Evolutionary conservation across 2,797 vertebrate genomes (phyloP).

Genomic region (Limnodromus scolopaceus): DNA sequence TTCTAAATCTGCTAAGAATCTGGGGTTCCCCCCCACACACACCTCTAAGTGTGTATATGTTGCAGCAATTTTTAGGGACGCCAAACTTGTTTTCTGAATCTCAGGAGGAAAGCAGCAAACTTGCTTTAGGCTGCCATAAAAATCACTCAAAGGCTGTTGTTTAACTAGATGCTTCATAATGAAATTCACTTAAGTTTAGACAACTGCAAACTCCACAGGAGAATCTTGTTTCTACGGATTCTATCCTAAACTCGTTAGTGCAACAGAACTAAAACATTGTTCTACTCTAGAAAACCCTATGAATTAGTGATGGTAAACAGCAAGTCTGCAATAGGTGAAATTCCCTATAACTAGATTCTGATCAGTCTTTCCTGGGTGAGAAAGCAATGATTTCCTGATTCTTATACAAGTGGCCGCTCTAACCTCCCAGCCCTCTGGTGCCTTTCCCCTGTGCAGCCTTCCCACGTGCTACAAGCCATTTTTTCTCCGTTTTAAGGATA

Average conservation of each 20-base stretch:
- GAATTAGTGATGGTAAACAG: neutral
- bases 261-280: neutral
- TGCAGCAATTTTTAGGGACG: neutral
- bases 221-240: neutral
- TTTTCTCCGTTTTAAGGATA: neutral
- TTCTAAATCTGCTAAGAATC: neutral
- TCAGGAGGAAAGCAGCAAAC: neutral
- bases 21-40: fast-evolving
- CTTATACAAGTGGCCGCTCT: too few species aligned
- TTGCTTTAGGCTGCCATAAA: neutral
- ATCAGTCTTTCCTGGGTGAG: neutral
- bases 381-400: neutral
- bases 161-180: neutral
- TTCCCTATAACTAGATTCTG: neutral
- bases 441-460: neutral
- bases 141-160: neutral
- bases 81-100: neutral
- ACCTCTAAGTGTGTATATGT: neutral
- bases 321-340: neutral
- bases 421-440: neutral
- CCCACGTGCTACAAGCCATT: neutral
- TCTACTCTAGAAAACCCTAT: neutral
- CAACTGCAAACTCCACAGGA: neutral
- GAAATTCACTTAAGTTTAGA: neutral
- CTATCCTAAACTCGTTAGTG: neutral